Base-by-base conservation (phyloP, 2,888 invertebrate species). In the Calephelis perditalis region DNA sequence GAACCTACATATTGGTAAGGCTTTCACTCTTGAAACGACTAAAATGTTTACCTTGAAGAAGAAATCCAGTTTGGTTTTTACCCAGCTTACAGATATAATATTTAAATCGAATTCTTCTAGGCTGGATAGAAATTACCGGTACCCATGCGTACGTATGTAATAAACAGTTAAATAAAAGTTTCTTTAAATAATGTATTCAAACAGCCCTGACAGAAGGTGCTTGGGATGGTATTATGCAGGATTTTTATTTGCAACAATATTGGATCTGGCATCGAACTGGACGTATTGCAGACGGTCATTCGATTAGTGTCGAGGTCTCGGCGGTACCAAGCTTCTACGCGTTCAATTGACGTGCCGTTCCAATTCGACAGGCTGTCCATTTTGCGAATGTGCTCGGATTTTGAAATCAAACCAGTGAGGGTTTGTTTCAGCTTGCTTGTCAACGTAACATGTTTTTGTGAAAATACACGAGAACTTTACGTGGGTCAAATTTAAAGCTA, bases 321-420 rank as follows among this genome's bases (percentile, higher is more conserved):
- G 43, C 44, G 57, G 57, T 26, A 43, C 56, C 15, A 49, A 43
- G 57, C 57, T 44, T 45, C 8, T 40, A 37, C 46, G 49, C 12
- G 10, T 49, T 37, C n/a, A 47, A 47, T 58, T 15, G 45, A 45
- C 57, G 44, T 45, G 8, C 7, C 40, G 40, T 40, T 40, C 11
- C 43, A 49, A 10, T 35, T 43, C 26, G 58, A 49, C 49, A 44
- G 73, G 70, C 70, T 73, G 70, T 71, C 74, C 70, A 75, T 74
- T 76, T 71, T 62, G 63, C 67, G 75, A 78, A 80, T 77, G 74
- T 76, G 71, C 74, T 79, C 74, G 47, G 40, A 40, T 47, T 49
- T 58, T 68, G 81, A 59, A 59, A 37, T 56, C 57, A 59, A 26
- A 52, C 54, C 35, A 26, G 26, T 26, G 26, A 26, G 40, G 40